These are phyloP conservation scores for Phylloscopus trochilus DNA, from an alignment of 2,113 vertebrate genomes.

Conservation along the genomic window DNA sequence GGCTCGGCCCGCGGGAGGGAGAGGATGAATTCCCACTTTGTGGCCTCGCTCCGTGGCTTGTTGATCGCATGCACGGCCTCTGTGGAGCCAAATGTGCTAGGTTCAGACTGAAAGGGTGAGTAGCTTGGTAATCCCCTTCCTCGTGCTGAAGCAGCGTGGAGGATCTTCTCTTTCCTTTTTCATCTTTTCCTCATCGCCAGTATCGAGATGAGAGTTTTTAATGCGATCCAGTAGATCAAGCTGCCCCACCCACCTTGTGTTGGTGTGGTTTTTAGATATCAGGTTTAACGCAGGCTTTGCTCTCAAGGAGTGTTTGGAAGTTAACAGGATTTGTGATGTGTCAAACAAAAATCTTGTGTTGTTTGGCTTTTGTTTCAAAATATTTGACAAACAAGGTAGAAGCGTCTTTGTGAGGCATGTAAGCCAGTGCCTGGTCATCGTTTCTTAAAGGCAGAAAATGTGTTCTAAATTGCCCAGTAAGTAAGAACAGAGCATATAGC, in stretches of 20 bases:
- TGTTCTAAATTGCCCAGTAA: not conserved
- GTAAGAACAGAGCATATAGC: not conserved
- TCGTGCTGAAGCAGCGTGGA: fast-evolving
- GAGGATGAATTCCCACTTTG: fast-evolving
- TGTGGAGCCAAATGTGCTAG: not conserved
- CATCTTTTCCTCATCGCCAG: fast-evolving
- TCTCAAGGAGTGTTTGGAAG: not conserved
- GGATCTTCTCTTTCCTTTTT: fast-evolving
- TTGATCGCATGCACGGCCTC: fast-evolving
- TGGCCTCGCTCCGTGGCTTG: fast-evolving
- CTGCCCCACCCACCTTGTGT: fast-evolving
- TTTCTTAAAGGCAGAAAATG: not conserved
- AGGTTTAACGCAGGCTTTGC: not conserved
- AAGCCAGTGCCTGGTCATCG: fast-evolving
- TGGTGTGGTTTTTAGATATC: fast-evolving
- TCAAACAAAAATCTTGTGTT: not conserved
- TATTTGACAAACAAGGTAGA: not conserved
- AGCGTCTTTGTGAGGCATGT: fast-evolving
- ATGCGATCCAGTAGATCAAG: not conserved
- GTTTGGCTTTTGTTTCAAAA: not conserved
- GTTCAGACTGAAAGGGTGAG: fast-evolving
- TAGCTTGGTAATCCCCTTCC: fast-evolving
- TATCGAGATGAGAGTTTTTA: not conserved
- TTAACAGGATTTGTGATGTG: not conserved
- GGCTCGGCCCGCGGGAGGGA: not conserved